A percentile compares a stretch with the other conserved stretches of the same genome.
Conservation (phyloP, 2,888 invertebrate species). For the Galeopsomyia nigrocyanea region DNA sequence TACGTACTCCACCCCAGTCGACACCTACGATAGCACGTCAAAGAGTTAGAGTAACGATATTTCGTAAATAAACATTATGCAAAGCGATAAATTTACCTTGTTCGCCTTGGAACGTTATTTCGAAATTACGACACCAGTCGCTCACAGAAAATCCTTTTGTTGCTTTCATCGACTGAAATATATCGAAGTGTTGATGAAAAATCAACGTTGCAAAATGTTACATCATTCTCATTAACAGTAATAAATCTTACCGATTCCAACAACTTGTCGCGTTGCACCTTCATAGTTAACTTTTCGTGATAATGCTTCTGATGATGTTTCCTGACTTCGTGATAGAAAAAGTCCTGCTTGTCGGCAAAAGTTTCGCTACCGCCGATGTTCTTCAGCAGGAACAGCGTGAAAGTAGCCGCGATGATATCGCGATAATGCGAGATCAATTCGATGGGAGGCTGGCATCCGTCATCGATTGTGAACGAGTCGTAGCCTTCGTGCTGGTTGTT, state of each 20-base stretch:
- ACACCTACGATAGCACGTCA: slow-evolving; percentile 74
- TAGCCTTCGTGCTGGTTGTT: slow-evolving; percentile 72
- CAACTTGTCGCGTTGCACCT: slow-evolving; percentile 85
- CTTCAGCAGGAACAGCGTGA: slow-evolving; percentile 90
- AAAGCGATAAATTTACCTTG: slow-evolving; percentile 75
- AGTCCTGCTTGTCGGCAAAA: slow-evolving; percentile 84
- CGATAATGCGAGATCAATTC: slow-evolving; percentile 86
- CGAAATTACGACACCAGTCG: slow-evolving; percentile 96
- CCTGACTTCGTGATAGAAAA: slow-evolving; percentile 81
- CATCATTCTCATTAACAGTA: background rate
- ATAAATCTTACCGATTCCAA: slow-evolving; percentile 76
- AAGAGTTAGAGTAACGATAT: background rate
- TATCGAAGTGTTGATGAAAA: slow-evolving; percentile 9
- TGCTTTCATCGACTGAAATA: slow-evolving; percentile 81
- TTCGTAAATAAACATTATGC: background rate
- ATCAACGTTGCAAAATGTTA: too few relatives aligned
- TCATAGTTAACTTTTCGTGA: slow-evolving; percentile 87
- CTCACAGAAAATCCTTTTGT: slow-evolving; percentile 87
- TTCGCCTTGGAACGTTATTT: slow-evolving; percentile 93
- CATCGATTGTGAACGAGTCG: slow-evolving; percentile 85
- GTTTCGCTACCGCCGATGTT: slow-evolving; percentile 97
- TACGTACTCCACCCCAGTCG: slow-evolving; percentile 93
- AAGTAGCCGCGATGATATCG: slow-evolving; percentile 93
- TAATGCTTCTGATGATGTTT: slow-evolving; percentile 89
- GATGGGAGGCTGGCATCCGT: slow-evolving; percentile 90